Evolutionary conservation across 2,797 vertebrate species (phyloP).

Genomic region (Mus caroli): DNA sequence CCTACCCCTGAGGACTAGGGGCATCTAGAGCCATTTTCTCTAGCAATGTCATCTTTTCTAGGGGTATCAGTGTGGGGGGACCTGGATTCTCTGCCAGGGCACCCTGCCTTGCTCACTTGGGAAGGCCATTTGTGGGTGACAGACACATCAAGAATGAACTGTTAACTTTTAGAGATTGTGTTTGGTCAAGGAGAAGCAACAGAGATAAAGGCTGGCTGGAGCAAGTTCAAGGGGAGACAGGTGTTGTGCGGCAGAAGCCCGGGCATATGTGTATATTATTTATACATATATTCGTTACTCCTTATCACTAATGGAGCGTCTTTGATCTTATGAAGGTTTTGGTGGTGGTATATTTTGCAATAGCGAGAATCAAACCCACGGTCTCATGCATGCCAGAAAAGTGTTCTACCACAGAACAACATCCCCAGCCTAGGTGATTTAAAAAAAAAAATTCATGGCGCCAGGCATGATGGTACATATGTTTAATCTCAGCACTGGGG

Average conservation of each 20-base stretch:
- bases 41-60: neutral
- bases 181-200: neutral
- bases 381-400: neutral
- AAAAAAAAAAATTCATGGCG: neutral
- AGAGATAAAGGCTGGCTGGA: neutral
- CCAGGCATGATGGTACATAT: neutral
- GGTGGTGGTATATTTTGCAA: neutral
- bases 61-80: accelerated
- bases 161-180: neutral
- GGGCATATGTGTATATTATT: neutral
- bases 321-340: neutral
- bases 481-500: neutral
- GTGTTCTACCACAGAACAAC: neutral
- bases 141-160: neutral
- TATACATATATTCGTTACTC: neutral
- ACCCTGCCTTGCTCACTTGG: neutral
- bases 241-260: accelerated
- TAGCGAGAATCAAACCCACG: neutral
- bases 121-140: neutral
- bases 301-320: neutral
- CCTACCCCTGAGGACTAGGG: neutral
- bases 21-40: too few relatives aligned
- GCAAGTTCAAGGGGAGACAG: neutral
- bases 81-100: neutral
- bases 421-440: neutral